These are phyloP conservation scores for Echeneis naucrates DNA, from an alignment of 2,797 vertebrate species.

Conservation along the genomic window DNA sequence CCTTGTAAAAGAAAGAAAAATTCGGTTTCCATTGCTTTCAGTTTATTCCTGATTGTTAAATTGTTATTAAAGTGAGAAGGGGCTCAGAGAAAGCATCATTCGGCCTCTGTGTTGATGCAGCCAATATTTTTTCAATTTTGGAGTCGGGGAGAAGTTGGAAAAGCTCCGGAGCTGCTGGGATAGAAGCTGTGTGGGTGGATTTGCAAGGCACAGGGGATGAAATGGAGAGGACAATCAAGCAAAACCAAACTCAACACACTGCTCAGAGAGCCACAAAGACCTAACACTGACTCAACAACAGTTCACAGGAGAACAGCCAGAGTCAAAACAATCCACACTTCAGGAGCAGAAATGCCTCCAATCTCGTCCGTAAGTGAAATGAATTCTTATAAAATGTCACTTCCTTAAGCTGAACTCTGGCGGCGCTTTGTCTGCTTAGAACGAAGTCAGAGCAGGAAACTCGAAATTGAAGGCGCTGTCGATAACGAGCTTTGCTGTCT, in stretches of 20 bases:
- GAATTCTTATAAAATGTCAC: constrained; percentile 43
- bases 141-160: too few species aligned
- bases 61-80: too few species aligned
- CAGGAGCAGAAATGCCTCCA: constrained; percentile 37
- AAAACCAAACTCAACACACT: constrained; percentile 50
- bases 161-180: too few species aligned
- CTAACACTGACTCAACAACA: constrained; percentile 62
- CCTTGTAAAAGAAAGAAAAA: too few species aligned
- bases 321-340: constrained; percentile 39
- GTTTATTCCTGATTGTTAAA: too few species aligned
- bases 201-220: constrained; percentile 29
- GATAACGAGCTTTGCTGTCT: constrained; percentile 68
- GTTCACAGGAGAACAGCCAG: constrained; percentile 36
- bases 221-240: constrained; percentile 48
- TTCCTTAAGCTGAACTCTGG: constrained; percentile 30
- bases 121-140: too few species aligned
- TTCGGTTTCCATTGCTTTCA: too few species aligned
- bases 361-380: constrained; percentile 23
- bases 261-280: constrained; percentile 48
- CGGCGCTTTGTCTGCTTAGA: constrained; percentile 53
- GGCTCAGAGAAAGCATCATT: too few species aligned
- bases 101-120: too few species aligned
- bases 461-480: constrained; percentile 45
- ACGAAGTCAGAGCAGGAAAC: constrained; percentile 45
- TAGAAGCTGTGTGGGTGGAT: constrained; percentile 23